Evolutionary conservation across 2,888 invertebrate species (phyloP).

Genomic region (Stenotaenia linearis): DNA sequence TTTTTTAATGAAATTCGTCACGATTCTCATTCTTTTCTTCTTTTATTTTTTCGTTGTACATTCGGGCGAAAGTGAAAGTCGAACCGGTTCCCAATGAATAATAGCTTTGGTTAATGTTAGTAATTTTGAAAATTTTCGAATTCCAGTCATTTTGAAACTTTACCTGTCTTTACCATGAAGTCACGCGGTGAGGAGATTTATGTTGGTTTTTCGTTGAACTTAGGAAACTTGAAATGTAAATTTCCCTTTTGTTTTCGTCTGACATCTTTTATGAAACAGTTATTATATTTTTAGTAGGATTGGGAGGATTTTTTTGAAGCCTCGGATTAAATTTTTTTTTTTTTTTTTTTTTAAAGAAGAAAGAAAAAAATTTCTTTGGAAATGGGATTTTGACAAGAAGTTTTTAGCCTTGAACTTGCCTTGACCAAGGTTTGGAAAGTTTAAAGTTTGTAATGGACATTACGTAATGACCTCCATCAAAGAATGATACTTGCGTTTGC

Average conservation of each 20-base stretch:
- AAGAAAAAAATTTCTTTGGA: too few species aligned
- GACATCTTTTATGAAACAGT: background rate
- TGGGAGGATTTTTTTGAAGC: background rate
- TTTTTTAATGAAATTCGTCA: background rate
- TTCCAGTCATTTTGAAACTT: background rate
- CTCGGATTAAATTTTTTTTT: background rate
- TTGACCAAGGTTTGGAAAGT: background rate
- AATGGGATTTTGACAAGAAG: too few species aligned
- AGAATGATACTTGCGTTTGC: background rate
- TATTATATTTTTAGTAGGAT: background rate
- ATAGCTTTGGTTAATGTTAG: constrained; percentile 8
- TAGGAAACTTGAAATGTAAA: background rate
- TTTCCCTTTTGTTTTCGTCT: background rate
- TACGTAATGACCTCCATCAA: constrained; percentile 8
- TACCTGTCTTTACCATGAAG: background rate
- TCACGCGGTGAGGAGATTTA: background rate
- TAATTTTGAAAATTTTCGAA: background rate
- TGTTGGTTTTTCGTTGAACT: background rate
- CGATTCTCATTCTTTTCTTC: background rate
- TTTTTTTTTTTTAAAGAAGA: background rate
- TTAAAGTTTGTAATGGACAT: background rate
- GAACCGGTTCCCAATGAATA: constrained; percentile 10
- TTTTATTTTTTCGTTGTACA: background rate
- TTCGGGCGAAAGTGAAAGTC: constrained; percentile 2
- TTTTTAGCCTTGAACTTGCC: constrained; percentile 7